Percentiles rank a stretch among this genome's conserved stretches.
These are phyloP conservation scores for Alauda arvensis DNA, from an alignment of 2,797 vertebrate species.

Conservation along the genomic window DNA sequence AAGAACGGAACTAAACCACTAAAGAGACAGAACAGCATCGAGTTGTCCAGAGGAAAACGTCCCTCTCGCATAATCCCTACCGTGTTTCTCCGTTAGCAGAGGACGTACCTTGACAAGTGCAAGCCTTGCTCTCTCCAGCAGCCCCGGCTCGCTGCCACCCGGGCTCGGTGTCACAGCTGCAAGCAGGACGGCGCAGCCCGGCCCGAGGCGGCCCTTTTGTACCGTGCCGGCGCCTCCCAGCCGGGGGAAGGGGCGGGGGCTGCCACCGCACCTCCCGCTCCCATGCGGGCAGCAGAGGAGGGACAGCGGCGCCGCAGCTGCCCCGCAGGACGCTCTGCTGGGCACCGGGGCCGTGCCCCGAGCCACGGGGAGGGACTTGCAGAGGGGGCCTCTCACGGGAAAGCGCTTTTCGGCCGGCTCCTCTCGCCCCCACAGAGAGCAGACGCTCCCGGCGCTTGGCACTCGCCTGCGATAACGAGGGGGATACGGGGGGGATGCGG, in stretches of 20 bases:
- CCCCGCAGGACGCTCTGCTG: fast-evolving
- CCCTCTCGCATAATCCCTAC: fast-evolving
- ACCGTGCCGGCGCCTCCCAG: background rate
- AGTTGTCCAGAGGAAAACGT: fast-evolving
- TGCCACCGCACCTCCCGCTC: fast-evolving
- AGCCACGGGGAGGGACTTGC: background rate
- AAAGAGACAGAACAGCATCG: fast-evolving
- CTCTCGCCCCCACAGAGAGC: background rate
- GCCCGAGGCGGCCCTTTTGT: background rate
- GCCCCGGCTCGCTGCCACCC: fast-evolving
- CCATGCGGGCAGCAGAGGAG: fast-evolving
- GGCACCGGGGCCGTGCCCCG: background rate
- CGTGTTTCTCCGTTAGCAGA: fast-evolving
- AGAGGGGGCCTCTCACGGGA: background rate
- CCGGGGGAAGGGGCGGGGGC: background rate
- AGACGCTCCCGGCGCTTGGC: background rate
- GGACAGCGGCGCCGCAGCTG: background rate
- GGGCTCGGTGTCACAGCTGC: fast-evolving
- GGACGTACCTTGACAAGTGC: background rate
- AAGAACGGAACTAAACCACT: background rate
- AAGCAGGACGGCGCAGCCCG: fast-evolving
- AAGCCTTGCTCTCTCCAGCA: fast-evolving
- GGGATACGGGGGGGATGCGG: background rate
- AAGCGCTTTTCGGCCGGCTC: background rate
- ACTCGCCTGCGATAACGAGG: background rate